Percentiles rank a stretch among this genome's conserved stretches.
These are phyloP conservation scores for Rhynchonycteris naso DNA, from an alignment of 2,797 vertebrate species.

Conservation along the genomic window DNA sequence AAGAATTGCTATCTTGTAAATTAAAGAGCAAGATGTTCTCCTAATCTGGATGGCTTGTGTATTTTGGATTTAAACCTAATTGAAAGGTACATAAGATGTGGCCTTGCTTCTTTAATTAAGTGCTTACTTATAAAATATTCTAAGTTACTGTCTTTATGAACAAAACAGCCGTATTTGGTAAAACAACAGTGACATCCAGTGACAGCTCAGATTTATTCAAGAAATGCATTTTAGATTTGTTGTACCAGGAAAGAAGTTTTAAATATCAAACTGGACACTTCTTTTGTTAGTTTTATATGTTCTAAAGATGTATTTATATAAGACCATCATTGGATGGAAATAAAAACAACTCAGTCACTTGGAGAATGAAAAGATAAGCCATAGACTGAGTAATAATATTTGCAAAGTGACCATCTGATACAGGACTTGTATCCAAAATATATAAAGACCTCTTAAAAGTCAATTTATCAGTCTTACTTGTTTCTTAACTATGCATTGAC, in stretches of 20 bases:
- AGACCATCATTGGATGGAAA: background rate
- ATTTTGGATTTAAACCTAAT: background rate
- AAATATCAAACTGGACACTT: background rate
- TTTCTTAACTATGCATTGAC: background rate
- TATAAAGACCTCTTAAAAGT: background rate
- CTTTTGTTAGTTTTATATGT: background rate
- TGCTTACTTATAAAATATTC: background rate
- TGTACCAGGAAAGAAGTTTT: background rate
- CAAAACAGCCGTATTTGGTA: background rate
- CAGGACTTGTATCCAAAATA: background rate
- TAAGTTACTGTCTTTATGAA: background rate
- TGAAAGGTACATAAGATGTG: background rate
- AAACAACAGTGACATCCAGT: conserved; percentile 75
- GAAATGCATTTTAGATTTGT: background rate
- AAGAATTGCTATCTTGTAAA: background rate
- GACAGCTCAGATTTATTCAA: conserved; percentile 43
- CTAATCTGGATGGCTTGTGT: background rate
- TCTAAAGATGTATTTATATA: background rate
- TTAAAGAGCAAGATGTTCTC: background rate
- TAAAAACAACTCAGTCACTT: background rate
- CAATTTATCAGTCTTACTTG: background rate
- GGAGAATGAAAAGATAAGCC: background rate
- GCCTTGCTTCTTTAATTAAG: conserved; percentile 2
- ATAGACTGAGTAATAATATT: background rate
- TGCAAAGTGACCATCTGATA: background rate